Percentiles rank a stretch among this genome's conserved stretches.
phyloP scores from a whole-genome alignment of 2,113 vertebrate species.

The Dicentrarchus labrax region DNA sequence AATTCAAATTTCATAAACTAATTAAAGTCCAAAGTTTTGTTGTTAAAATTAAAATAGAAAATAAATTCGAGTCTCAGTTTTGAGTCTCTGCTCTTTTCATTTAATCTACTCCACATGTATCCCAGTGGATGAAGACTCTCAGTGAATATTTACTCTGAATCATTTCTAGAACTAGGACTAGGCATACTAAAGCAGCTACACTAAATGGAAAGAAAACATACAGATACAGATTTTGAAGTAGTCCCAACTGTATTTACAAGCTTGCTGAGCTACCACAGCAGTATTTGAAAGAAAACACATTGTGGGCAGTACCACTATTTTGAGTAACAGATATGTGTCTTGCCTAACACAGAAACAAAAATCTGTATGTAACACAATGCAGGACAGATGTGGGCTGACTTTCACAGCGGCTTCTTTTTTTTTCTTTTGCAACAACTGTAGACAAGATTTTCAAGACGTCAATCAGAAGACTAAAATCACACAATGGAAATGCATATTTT shows the following conservation, averaged over 20 bases:
- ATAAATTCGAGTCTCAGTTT: background rate
- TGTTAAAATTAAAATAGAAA: conserved; percentile 17
- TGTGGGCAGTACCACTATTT: background rate
- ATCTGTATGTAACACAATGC: background rate
- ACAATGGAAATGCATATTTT: background rate
- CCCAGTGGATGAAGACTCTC: background rate
- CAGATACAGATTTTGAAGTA: background rate
- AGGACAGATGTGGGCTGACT: background rate
- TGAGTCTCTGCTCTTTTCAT: background rate
- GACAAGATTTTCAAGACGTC: no score
- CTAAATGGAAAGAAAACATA: background rate
- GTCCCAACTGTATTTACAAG: background rate
- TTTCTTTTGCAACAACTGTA: background rate
- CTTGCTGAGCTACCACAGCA: background rate
- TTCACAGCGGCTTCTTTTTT: background rate
- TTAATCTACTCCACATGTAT: background rate
- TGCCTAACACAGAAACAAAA: background rate
- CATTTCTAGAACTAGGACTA: background rate
- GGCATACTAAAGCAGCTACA: background rate
- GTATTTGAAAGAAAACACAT: background rate
- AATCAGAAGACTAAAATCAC: background rate
- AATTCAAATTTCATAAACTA: conserved; percentile 10
- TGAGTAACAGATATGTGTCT: background rate
- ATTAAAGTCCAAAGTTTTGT: conserved; percentile 13
- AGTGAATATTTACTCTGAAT: conserved; percentile 7